These are phyloP conservation scores for Elephantulus edwardii DNA, from an alignment of 2,113 vertebrate species.

Conservation along the genomic window DNA sequence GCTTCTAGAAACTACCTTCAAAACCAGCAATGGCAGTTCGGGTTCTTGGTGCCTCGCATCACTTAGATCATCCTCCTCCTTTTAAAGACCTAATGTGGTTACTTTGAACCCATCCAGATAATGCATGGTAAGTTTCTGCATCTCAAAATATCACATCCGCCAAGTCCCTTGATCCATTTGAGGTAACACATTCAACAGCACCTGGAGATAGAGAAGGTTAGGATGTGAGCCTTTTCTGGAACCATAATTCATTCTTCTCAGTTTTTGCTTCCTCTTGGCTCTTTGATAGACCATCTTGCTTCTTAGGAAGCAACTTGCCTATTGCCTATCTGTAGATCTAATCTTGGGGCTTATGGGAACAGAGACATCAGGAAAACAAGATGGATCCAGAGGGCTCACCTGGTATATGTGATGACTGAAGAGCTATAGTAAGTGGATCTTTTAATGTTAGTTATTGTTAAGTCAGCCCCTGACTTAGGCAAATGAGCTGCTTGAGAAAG, in stretches of 20 bases:
- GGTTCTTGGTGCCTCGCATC: fast-evolving
- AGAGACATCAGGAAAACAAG: background rate
- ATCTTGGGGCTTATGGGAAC: too few relatives aligned
- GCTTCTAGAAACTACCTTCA: background rate
- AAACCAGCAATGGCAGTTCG: background rate
- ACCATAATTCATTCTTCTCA: background rate
- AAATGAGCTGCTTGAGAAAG: too few relatives aligned
- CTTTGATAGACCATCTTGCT: background rate
- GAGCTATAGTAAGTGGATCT: background rate
- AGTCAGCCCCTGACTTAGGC: background rate
- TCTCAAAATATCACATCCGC: background rate
- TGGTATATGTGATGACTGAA: background rate
- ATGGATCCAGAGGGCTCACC: background rate
- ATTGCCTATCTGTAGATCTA: background rate
- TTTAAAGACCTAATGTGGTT: background rate
- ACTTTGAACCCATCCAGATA: fast-evolving
- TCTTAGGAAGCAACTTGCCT: background rate
- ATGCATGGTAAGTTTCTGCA: background rate
- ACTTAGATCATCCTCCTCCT: background rate
- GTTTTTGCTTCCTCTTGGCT: background rate
- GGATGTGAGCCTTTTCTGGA: too few relatives aligned
- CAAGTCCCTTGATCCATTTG: too few relatives aligned
- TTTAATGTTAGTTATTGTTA: background rate
- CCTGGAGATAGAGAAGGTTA: background rate
- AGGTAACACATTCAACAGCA: background rate